A percentile compares a stretch with the other conserved stretches of the same genome.
Conservation (phyloP, 2,888 invertebrate species). For the Cheilosia impressa region DNA sequence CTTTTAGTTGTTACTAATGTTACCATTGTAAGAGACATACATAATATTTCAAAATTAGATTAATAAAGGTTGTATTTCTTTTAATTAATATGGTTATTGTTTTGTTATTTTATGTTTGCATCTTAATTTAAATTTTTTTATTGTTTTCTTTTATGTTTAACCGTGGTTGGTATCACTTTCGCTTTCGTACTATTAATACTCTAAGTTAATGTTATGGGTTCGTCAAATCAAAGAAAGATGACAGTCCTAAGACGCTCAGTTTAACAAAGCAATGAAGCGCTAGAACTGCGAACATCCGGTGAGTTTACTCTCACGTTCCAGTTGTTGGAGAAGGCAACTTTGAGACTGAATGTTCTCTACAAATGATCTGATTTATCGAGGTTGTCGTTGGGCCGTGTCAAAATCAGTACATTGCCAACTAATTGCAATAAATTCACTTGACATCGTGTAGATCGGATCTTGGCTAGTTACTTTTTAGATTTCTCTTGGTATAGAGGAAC, state of each 20-base stretch:
- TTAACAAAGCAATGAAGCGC: too few species aligned
- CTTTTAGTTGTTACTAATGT: conserved; percentile 73
- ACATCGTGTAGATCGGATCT: too few species aligned
- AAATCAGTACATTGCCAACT: too few species aligned
- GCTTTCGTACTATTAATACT: conserved; percentile 58
- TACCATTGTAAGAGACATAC: conserved; percentile 52
- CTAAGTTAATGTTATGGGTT: conserved; percentile 17
- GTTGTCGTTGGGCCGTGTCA: too few species aligned
- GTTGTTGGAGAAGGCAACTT: neutral
- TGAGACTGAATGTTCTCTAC: neutral
- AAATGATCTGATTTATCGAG: neutral
- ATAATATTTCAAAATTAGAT: conserved; percentile 48
- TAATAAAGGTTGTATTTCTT: conserved; percentile 72
- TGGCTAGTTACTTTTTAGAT: too few species aligned
- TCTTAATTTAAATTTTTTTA: conserved; percentile 55
- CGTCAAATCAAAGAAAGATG: neutral
- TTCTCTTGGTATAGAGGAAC: too few species aligned
- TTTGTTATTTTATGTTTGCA: conserved; percentile 66
- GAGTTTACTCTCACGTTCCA: neutral
- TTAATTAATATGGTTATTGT: conserved; percentile 65
- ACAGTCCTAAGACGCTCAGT: too few species aligned
- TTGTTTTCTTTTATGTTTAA: conserved; percentile 69
- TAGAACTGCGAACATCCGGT: too few species aligned
- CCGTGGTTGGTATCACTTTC: conserved; percentile 41
- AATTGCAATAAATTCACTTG: too few species aligned